Evolutionary conservation across 2,888 invertebrate genomes (phyloP).

Genomic region (Noctua janthina): DNA sequence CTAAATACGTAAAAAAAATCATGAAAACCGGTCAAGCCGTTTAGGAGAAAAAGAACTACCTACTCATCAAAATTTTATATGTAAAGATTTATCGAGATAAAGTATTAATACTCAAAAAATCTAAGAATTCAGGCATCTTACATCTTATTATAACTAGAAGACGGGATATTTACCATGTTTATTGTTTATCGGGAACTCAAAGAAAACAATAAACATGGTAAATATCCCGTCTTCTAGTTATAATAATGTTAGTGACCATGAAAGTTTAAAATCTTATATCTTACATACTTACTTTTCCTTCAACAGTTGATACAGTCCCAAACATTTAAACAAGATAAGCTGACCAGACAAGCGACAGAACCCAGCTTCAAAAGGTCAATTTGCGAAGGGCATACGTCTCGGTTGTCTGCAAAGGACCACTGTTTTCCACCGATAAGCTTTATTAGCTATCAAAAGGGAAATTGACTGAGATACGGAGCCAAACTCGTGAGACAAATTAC

Average conservation of each 20-base stretch:
- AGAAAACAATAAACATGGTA: no score
- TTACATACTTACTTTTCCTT: neutral
- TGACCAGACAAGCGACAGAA: neutral
- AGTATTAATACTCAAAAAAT: neutral
- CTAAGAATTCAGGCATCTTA: neutral
- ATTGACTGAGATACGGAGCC: conserved; percentile 66
- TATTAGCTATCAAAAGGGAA: conserved; percentile 70
- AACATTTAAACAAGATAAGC: conserved; percentile 15
- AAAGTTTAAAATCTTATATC: no score
- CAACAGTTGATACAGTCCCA: neutral
- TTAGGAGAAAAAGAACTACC: no score
- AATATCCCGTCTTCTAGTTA: no score
- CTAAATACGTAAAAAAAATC: no score
- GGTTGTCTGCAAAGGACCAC: conserved; percentile 16
- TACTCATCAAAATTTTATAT: no score
- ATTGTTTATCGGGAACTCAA: no score
- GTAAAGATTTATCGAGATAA: neutral
- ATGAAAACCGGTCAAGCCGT: no score
- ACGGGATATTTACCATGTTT: no score
- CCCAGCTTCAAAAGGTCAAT: conserved; percentile 14
- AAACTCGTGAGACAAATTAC: conserved; percentile 66
- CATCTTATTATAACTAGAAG: no score
- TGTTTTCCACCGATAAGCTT: conserved; percentile 64
- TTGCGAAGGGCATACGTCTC: conserved; percentile 14
- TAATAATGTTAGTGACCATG: no score